Percentiles rank a stretch among this genome's conserved stretches.
These are phyloP conservation scores for Sterrhoptilus dennistouni DNA, from an alignment of 2,113 vertebrate species.

Conservation along the genomic window DNA sequence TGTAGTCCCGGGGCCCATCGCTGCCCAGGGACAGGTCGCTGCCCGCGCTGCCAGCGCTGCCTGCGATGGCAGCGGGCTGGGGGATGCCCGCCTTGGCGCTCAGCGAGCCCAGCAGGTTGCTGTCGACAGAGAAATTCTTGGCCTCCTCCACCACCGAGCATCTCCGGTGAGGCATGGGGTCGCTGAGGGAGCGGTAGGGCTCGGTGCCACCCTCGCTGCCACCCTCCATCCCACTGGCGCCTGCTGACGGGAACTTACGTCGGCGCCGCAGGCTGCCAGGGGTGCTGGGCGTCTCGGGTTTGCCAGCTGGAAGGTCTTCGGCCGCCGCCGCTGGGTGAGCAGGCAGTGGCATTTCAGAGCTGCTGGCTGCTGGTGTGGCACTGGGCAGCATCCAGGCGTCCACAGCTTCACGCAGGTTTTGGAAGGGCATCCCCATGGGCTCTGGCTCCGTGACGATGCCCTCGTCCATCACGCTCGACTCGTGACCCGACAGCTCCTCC, in stretches of 20 bases:
- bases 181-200: slow-evolving; percentile 90
- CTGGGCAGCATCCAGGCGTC: slow-evolving; percentile 75
- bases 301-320: slow-evolving; percentile 64
- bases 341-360: not conserved
- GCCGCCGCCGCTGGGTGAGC: not conserved
- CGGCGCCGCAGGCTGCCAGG: slow-evolving; percentile 85
- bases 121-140: slow-evolving; percentile 90
- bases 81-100: slow-evolving; percentile 78
- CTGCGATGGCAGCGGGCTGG: slow-evolving; percentile 68
- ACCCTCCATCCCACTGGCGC: slow-evolving; percentile 81
- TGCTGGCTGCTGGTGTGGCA: not conserved
- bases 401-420: slow-evolving; percentile 74
- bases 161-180: slow-evolving; percentile 93
- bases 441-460: slow-evolving; percentile 95
- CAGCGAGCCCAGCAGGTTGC: slow-evolving; percentile 90
- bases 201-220: slow-evolving; percentile 75
- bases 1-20: slow-evolving; percentile 86
- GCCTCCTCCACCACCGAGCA: slow-evolving; percentile 80
- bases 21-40: slow-evolving; percentile 93
- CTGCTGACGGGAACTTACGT: slow-evolving; percentile 85
- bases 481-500: slow-evolving; percentile 90
- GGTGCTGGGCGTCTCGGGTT: slow-evolving; percentile 79
- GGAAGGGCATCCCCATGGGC: slow-evolving; percentile 63
- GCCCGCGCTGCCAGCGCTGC: slow-evolving; percentile 83
- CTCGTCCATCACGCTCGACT: slow-evolving; percentile 93